Base-by-base conservation (phyloP, 2,888 invertebrate species). In the Carcina quercana region DNA sequence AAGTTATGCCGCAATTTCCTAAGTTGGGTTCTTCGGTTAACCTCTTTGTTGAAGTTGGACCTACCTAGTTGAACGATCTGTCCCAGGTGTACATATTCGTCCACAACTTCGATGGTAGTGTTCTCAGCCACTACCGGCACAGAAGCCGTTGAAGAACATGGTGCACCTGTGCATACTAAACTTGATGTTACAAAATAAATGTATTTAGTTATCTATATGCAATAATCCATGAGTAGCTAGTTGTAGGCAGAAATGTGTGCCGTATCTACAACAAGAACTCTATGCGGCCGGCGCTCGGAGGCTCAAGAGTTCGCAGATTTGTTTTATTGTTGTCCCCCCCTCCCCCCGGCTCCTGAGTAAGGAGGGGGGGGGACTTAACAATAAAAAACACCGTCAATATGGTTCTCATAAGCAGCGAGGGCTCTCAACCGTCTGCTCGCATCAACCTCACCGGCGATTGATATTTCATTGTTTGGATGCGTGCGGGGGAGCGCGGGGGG, bases 331-430 rank as follows among this genome's bases (percentile, higher is more conserved):
- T 41, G 45, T 46, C 35, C 36, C 40, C 45, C 39, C 45, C 35
- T 43, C 28, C 24, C 20, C n/a, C 11, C 25, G 12, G 32, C 34
- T 20, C 20, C 11, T 11, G 11, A 11, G 32, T 37, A 34, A 34
- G 42, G 45, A 34, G 33, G 32, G 43, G 45, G 38, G 34, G 38
- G 37, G 5, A 13, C 8, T 3, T 6, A 13, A 8, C 32, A 35
- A 46, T 40, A 59, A 66, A 68, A 63, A 68, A 57, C 62, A 40
- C 46, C 43, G 35, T 59, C 73, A 73, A 73, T 73, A 73, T 73
- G 73, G 59, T 73, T 46, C 56, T 61, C 53, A 56, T 64, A 54
- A 66, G 56, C 48, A 44, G 47, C 41, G 42, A 28, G 29, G 12
- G 34, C 35, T 50, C 45, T 50, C 34, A 35, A 28, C 45, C 38